These are phyloP conservation scores for Iguana delicatissima DNA, from an alignment of 2,797 vertebrate genomes.

Conservation along the genomic window DNA sequence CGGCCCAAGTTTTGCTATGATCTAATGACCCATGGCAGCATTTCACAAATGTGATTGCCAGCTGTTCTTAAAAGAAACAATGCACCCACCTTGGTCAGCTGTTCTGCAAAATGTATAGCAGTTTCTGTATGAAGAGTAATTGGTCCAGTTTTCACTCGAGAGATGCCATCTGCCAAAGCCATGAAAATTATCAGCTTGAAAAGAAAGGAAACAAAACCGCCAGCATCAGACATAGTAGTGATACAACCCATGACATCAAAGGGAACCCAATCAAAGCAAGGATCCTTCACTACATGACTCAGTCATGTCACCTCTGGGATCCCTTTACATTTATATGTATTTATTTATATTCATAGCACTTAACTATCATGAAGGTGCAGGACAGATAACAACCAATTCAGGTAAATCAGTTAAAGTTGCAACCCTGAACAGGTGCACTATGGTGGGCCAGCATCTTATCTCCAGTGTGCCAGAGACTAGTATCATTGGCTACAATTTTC, in stretches of 20 bases:
- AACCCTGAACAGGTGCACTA: not conserved
- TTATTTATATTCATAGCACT: not conserved
- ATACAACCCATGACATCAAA: not conserved
- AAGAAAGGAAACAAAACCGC: constrained; percentile 37
- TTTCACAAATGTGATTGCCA: not conserved
- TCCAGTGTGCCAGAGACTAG: too few relatives aligned
- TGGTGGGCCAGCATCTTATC: too few relatives aligned
- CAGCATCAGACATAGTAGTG: not conserved
- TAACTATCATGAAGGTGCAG: not conserved
- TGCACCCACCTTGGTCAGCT: constrained; percentile 88
- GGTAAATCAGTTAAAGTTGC: not conserved
- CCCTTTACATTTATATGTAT: not conserved
- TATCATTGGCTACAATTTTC: too few relatives aligned
- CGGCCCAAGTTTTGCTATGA: not conserved
- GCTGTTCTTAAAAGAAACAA: not conserved
- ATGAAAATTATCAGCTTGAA: constrained; percentile 95
- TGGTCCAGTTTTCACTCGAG: constrained; percentile 90
- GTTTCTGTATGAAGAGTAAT: constrained; percentile 95
- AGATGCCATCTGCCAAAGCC: constrained; percentile 93
- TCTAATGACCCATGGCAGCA: not conserved
- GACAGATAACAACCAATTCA: not conserved
- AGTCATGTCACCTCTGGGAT: not conserved
- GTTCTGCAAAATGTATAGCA: constrained; percentile 93
- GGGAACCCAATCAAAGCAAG: not conserved
- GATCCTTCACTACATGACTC: not conserved